Conservation (phyloP, 2,797 vertebrate genomes). For the Chiloscyllium punctatum region DNA sequence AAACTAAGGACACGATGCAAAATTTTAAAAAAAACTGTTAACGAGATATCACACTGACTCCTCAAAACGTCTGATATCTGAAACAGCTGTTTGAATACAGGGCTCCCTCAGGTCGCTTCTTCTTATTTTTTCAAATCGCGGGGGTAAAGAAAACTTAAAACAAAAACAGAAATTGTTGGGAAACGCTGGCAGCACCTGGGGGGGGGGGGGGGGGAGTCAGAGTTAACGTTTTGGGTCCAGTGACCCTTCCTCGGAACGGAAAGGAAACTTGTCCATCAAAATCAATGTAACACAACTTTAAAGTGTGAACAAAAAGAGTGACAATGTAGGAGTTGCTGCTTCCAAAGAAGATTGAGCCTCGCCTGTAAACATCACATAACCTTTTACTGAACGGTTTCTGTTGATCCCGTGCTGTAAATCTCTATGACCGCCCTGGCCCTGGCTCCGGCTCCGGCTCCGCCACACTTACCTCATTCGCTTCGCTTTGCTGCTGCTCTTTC, state of each 20-base stretch:
- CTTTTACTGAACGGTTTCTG: background rate
- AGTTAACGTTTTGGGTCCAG: too few species aligned
- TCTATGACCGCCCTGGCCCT: too few species aligned
- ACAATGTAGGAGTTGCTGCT: background rate
- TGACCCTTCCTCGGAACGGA: too few species aligned
- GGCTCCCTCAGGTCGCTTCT: background rate
- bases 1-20: background rate
- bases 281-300: background rate
- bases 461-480: constrained; percentile 75
- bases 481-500: constrained; percentile 84
- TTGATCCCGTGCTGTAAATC: background rate
- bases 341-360: background rate
- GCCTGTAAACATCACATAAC: background rate
- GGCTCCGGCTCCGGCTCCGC: background rate
- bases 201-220: too few species aligned
- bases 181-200: too few species aligned
- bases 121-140: background rate
- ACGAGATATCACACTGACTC: background rate
- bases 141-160: too few species aligned
- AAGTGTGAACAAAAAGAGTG: background rate
- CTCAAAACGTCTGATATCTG: background rate
- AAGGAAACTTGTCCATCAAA: background rate
- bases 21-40: background rate
- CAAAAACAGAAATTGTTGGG: too few species aligned
- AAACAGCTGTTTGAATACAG: background rate